A percentile compares a stretch with the other conserved stretches of the same genome.
Conservation (phyloP, 2,888 invertebrate genomes). For the Busseola fusca region DNA sequence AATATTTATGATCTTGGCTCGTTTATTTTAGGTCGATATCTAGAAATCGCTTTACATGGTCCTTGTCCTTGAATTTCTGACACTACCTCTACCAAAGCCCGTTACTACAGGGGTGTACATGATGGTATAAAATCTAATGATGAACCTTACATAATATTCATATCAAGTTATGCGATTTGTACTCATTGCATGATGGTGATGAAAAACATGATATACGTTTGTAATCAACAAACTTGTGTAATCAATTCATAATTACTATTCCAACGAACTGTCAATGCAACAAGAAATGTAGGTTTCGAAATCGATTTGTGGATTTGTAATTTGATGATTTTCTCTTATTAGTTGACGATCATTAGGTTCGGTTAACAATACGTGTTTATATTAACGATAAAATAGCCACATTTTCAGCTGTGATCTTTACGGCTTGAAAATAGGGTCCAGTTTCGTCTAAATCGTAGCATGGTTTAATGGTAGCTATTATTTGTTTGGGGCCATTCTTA, state of each 20-base stretch:
- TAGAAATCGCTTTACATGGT: neutral
- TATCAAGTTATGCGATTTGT: neutral
- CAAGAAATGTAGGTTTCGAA: conserved; percentile 7
- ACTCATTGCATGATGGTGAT: conserved; percentile 2
- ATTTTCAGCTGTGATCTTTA: conserved; percentile 37
- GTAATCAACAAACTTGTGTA: conserved; percentile 1
- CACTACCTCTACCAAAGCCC: conserved; percentile 4
- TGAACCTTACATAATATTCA: neutral
- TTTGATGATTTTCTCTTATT: conserved; percentile 15
- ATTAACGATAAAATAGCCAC: conserved; percentile 17
- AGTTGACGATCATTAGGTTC: conserved; percentile 40
- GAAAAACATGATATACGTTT: neutral
- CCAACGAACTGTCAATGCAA: neutral
- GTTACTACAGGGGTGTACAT: neutral
- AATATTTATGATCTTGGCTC: conserved; percentile 13
- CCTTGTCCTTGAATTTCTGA: conserved; percentile 6
- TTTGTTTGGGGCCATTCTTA: conserved; percentile 64
- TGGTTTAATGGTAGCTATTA: conserved; percentile 51
- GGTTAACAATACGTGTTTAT: conserved; percentile 47
- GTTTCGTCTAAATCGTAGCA: conserved; percentile 16
- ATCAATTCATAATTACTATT: conserved; percentile 1
- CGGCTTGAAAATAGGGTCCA: conserved; percentile 36
- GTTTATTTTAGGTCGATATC: conserved; percentile 11
- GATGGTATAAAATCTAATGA: neutral
- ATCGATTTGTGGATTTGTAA: conserved; percentile 8